Conservation (phyloP, 2,888 invertebrate genomes). For the Eupithecia vulgata region DNA sequence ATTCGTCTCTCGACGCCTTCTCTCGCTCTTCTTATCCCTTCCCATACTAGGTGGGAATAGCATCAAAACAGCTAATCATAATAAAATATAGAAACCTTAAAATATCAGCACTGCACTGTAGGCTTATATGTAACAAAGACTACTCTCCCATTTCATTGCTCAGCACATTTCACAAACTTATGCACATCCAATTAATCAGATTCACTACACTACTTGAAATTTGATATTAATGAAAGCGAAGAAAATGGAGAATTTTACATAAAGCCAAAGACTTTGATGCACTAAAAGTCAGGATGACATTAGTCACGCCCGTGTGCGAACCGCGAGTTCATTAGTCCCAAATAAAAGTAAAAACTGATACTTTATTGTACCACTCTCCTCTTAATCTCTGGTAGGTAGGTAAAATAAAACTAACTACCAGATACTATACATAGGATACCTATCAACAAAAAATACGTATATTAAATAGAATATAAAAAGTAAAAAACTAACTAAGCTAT, state of each 20-base stretch:
- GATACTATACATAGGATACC: background rate
- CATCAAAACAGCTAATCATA: no score
- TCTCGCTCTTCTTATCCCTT: no score
- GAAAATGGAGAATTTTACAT: background rate
- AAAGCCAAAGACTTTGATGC: constrained; percentile 15
- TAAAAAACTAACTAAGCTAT: no score
- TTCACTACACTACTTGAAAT: background rate
- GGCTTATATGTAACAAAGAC: background rate
- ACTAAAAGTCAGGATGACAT: constrained; percentile 12
- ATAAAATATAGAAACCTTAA: background rate
- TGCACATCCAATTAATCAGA: background rate
- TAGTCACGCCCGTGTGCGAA: constrained; percentile 15
- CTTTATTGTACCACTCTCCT: constrained; percentile 30
- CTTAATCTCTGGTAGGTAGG: background rate
- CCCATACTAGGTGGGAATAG: no score
- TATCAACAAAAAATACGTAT: no score
- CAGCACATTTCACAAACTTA: no score
- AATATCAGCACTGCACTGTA: background rate
- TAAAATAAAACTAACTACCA: background rate
- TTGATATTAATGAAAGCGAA: background rate
- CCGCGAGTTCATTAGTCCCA: constrained; percentile 33
- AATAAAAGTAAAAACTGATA: constrained; percentile 27
- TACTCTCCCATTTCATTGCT: background rate
- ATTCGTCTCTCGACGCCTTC: no score
- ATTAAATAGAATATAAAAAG: no score